Evolutionary conservation across 2,888 invertebrate genomes (phyloP).

Genomic region (Orthonevra nobilis): DNA sequence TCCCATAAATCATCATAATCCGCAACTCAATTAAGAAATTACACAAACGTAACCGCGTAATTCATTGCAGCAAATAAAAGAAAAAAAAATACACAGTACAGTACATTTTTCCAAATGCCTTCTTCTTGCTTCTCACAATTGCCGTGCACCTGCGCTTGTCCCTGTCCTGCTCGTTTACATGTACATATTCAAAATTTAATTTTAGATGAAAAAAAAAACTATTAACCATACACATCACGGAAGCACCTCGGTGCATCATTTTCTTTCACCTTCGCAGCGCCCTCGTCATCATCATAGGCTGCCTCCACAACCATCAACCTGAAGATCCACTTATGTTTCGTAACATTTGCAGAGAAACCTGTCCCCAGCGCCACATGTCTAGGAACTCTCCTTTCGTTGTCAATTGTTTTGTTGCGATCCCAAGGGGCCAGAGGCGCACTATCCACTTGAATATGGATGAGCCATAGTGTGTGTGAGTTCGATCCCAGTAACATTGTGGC

Average conservation of each 20-base stretch:
- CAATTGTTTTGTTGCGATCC: constrained; percentile 21
- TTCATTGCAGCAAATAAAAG: not conserved
- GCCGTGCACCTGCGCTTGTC: not conserved
- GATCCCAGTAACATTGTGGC: constrained; percentile 17
- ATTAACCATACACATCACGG: constrained; percentile 46
- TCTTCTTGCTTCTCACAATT: constrained; percentile 41
- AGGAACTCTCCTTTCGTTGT: constrained; percentile 19
- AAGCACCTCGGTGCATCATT: constrained; percentile 49
- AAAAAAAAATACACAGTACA: too few species aligned
- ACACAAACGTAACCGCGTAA: constrained; percentile 27
- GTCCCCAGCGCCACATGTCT: not conserved
- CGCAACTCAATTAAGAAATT: constrained; percentile 51
- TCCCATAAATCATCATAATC: constrained; percentile 54
- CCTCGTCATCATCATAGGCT: not conserved
- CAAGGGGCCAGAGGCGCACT: not conserved
- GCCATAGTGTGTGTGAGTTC: constrained; percentile 20
- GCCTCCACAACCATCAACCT: constrained; percentile 29
- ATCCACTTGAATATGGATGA: constrained; percentile 54
- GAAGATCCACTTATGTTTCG: constrained; percentile 64
- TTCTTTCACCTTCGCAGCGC: constrained; percentile 2
- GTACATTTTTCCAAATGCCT: too few species aligned
- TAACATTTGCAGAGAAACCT: constrained; percentile 19
- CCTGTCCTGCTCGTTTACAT: constrained; percentile 10
- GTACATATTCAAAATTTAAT: constrained; percentile 48
- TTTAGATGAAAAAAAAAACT: constrained; percentile 27